These are phyloP conservation scores for Vulpes ferrilata DNA, from an alignment of 2,113 vertebrate species.

Conservation along the genomic window DNA sequence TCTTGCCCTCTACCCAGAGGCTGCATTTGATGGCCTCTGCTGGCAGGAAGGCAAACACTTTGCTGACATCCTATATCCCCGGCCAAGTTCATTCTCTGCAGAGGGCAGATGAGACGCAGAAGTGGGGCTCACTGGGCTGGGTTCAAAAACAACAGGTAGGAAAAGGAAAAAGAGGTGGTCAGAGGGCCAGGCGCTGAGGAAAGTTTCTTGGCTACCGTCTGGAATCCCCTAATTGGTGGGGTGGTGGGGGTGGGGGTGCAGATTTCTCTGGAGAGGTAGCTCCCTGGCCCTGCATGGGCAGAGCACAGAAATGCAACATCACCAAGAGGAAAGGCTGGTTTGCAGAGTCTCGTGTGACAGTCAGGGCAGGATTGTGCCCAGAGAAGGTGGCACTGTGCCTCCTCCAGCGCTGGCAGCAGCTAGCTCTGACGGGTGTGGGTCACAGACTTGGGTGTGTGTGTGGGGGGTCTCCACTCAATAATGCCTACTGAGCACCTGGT, in stretches of 20 bases:
- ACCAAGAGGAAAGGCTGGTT: not conserved
- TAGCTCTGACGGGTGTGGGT: not conserved
- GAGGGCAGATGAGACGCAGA: not conserved
- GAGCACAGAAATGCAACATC: not conserved
- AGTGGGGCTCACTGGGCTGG: not conserved
- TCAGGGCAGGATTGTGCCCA: not conserved
- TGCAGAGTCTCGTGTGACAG: not conserved
- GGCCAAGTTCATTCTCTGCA: not conserved
- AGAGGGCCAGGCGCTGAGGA: not conserved
- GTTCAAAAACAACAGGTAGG: not conserved
- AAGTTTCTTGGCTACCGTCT: not conserved
- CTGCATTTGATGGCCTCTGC: not conserved
- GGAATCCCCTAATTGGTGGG: not conserved
- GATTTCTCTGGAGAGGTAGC: not conserved
- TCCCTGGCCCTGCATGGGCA: not conserved
- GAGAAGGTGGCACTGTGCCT: not conserved
- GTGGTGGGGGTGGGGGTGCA: not conserved
- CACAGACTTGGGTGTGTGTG: too few relatives aligned
- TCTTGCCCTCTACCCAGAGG: fast-evolving
- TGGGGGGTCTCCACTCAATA: not conserved
- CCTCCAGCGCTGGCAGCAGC: fast-evolving
- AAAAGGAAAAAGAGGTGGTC: not conserved
- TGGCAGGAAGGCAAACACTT: not conserved
- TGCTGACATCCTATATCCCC: not conserved
- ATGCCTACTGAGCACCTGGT: not conserved